These are phyloP conservation scores for Littorina saxatilis DNA, from an alignment of 1,140 invertebrate species.

Conservation along the genomic window DNA sequence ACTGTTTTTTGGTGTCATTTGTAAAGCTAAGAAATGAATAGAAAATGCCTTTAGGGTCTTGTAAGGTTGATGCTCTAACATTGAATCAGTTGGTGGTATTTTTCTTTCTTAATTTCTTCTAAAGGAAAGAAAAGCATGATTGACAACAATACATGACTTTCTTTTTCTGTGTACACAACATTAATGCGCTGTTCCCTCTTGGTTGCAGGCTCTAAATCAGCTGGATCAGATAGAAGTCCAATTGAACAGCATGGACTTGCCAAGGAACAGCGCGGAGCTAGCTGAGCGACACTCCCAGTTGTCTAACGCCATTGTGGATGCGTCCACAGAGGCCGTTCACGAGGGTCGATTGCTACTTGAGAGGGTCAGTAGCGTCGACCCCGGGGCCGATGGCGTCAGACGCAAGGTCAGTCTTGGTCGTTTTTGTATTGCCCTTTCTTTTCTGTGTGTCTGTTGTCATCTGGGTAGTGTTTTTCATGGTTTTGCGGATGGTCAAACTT, in stretches of 20 bases:
- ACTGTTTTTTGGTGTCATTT: no score
- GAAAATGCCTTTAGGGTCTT: no score
- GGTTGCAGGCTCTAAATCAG: conserved; percentile 82
- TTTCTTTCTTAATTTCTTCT: no score
- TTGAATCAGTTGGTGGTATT: no score
- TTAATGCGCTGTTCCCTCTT: neutral
- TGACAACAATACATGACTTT: neutral
- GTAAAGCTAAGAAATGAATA: no score
- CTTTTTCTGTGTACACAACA: no score
- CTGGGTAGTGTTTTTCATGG: neutral
- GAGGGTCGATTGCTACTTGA: conserved; percentile 86
- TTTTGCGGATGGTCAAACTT: neutral
- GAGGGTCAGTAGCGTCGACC: conserved; percentile 80
- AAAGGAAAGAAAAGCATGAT: neutral
- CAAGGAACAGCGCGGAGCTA: conserved; percentile 81
- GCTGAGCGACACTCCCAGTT: conserved; percentile 83
- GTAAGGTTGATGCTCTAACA: no score
- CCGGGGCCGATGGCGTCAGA: conserved; percentile 81
- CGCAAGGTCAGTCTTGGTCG: conserved; percentile 65
- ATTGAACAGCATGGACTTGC: conserved; percentile 80
- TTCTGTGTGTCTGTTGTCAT: neutral
- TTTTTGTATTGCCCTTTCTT: neutral
- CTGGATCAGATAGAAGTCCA: conserved; percentile 88
- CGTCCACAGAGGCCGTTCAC: conserved; percentile 80
- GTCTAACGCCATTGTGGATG: conserved; percentile 81